Base-by-base conservation (phyloP, 2,888 invertebrate species). In the Autographa gamma region DNA sequence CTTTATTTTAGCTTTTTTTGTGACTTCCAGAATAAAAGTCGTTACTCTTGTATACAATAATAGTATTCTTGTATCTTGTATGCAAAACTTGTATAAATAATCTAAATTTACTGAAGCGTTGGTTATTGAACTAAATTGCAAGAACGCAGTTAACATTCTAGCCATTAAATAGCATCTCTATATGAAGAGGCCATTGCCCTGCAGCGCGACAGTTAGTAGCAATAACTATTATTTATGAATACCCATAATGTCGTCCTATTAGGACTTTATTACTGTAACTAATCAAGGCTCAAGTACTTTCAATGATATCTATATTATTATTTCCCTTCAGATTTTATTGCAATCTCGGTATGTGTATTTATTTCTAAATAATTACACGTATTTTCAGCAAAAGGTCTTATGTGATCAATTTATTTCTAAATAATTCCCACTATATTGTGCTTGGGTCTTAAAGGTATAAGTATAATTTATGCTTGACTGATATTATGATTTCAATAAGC, bases 381-480 rank as follows among this genome's bases (percentile, higher is more conserved):
- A n/a, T n/a, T n/a, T n/a, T n/a, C n/a, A n/a, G n/a, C n/a, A n/a
- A n/a, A n/a, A n/a, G n/a, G n/a, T n/a, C n/a, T n/a, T n/a, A n/a
- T n/a, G n/a, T n/a, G n/a, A n/a, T n/a, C n/a, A 25, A 19, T 54
- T 54, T 54, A 54, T 54, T 16, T 43, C 43, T 16, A 43, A 54
- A 54, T 54, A 54, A 14, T 19, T 9, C 25, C 25, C 25, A 25
- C 2, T 25, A 25, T 25, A 2, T 25, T 19, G 11, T 19, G 19
- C 19, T 2, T 11, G 0, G 19, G 11, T 78, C 63, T 34, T 61
- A 67, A 73, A 52, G 13, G 54, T 59, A 48, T n/a, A 52, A 52
- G 61, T 61, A 41, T 41, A 38, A 16, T 66, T 69, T 5, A 61
- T 59, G 67, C 32, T 32, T 72, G 63, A 80, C 72, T 73, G 31